Percentiles rank a stretch among this genome's conserved stretches.
These are phyloP conservation scores for Drosophila parvula DNA, from an alignment of 1,140 invertebrate genomes.

Conservation along the genomic window DNA sequence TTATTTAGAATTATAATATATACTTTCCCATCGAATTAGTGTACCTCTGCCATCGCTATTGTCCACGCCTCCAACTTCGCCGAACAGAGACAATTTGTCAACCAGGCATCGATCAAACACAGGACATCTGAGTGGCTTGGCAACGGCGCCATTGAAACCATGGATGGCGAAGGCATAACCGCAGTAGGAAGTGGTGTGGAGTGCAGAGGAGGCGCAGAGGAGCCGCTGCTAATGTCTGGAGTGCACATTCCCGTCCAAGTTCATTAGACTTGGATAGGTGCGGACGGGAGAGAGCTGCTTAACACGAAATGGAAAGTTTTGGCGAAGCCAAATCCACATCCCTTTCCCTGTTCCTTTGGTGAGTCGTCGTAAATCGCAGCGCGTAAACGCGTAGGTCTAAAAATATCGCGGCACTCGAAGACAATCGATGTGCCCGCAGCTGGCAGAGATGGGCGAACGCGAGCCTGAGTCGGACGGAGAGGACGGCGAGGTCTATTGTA, in stretches of 20 bases:
- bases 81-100: constrained; percentile 69
- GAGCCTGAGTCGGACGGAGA: constrained; percentile 94
- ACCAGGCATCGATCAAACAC: constrained; percentile 74
- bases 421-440: constrained; percentile 48
- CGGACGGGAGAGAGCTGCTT: constrained; percentile 29
- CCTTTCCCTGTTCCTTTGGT: constrained; percentile 13
- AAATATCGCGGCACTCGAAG: constrained; percentile 53
- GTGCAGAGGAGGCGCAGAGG: constrained; percentile 23
- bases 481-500: constrained; percentile 91
- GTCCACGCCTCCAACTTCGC: constrained; percentile 2
- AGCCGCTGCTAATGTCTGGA: constrained; percentile 44
- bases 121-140: constrained; percentile 49
- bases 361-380: constrained; percentile 58
- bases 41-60: constrained; percentile 6
- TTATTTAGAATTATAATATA: neutral
- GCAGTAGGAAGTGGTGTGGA: constrained; percentile 42
- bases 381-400: constrained; percentile 51
- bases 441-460: constrained; percentile 89
- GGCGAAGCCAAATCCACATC: constrained; percentile 5
- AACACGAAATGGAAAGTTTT: constrained; percentile 79
- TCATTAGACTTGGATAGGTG: constrained; percentile 76
- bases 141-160: constrained; percentile 65
- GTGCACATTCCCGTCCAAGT: constrained; percentile 69
- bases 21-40: neutral
- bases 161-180: constrained; percentile 60